Evolutionary conservation across 2,888 invertebrate genomes (phyloP).

Genomic region (Chymomyza procnemis): DNA sequence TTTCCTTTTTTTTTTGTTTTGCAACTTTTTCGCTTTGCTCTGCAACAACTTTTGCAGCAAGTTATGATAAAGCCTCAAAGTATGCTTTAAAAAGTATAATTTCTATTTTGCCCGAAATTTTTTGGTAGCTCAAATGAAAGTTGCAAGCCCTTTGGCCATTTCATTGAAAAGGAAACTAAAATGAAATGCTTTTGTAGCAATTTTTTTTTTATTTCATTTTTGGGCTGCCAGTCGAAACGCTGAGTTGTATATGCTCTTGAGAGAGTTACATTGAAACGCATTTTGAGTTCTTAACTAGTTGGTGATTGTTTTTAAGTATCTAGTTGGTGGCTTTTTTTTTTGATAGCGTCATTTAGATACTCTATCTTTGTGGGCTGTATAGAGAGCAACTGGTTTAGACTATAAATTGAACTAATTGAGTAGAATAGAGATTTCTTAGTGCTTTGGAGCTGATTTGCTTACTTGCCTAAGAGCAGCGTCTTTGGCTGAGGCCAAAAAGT

Average conservation of each 20-base stretch:
- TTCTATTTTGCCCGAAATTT: conserved; percentile 6
- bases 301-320: no score
- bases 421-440: no score
- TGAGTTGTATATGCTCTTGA: background rate
- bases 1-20: conserved; percentile 26
- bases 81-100: conserved; percentile 34
- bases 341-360: no score
- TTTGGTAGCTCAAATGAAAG: conserved; percentile 28
- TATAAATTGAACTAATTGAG: no score
- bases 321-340: no score
- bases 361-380: no score
- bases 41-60: background rate
- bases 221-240: background rate
- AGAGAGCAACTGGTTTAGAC: no score
- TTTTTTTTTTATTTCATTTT: background rate
- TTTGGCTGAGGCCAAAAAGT: no score
- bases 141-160: conserved; percentile 11
- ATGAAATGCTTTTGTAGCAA: background rate
- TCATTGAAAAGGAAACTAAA: background rate
- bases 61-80: conserved; percentile 27
- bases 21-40: conserved; percentile 16
- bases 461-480: no score
- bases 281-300: background rate
- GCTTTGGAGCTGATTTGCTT: no score
- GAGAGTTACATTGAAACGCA: background rate